Evolutionary conservation across 2,888 invertebrate species (phyloP), one percentile per base, ranked within the genome.

Genomic region (Torymus texanus): DNA sequence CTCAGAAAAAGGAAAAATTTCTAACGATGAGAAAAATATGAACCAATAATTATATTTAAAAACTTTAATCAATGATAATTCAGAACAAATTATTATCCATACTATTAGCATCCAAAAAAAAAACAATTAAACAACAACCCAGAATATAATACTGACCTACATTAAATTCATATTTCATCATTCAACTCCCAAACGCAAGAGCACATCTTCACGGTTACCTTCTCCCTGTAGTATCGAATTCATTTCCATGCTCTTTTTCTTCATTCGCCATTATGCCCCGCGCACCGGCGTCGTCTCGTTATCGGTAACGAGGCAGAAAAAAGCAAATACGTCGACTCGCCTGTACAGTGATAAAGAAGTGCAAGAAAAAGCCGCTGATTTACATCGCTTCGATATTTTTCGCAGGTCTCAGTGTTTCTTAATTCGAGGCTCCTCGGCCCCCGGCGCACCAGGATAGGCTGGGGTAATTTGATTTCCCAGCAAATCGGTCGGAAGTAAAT

Each of bases 381-480:
- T 88, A 88, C 88, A 88, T 87, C 87, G 87, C 84, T 84, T 84
- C 86, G 88, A 86, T 88, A 89, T 87, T 89, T 88, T 88, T 85
- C 88, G 89, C 88, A 86, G 83, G 82, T 87, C 88, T 90, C 89
- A 88, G 88, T 88, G 86, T 88, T 90, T 89, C 88, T 88, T 89
- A 88, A 90, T 90, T 89, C 87, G 88, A 87, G 86, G 87, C 86
- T 86, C 83, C 86, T 83, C 80, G 83, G 83, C 81, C 81, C 73
- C 78, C 72, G 65, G 58, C 71, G 41, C 8, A 8, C 41, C 41
- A 41, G 41, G 55, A 70, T 63, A 71, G 80, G 81, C 81, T 8
- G 85, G 83, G 84, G 85, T 89, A 88, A 89, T 88, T 88, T 87
- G 85, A 89, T 89, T 89, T 87, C 84, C 84, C 81, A 85, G 84